Evolutionary conservation across 2,113 vertebrate genomes (phyloP).

Genomic region (Hystrix cristata): DNA sequence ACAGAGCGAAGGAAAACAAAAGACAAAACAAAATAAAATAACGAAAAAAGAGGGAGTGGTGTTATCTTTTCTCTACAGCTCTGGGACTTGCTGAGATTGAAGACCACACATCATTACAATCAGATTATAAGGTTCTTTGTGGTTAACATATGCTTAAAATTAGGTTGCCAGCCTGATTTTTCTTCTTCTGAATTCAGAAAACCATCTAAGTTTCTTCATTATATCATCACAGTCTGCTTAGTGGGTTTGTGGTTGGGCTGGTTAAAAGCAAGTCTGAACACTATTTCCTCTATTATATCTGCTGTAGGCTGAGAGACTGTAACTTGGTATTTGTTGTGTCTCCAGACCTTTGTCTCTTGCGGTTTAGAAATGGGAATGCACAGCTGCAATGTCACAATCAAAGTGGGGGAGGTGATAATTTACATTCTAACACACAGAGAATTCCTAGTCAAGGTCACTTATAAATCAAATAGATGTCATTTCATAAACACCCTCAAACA

Average conservation of each 20-base stretch:
- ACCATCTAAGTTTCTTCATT: not conserved
- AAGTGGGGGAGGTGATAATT: conserved; percentile 65
- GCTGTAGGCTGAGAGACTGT: not conserved
- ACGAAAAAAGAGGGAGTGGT: not conserved
- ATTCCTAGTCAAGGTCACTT: conserved; percentile 84
- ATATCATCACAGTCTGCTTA: not conserved
- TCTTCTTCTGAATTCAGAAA: not conserved
- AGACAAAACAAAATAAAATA: not conserved
- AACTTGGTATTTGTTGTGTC: conserved; percentile 47
- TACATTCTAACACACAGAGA: conserved; percentile 72
- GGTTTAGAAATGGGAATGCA: conserved; percentile 60
- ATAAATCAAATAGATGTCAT: conserved; percentile 86
- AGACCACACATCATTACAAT: not conserved
- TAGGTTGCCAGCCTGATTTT: conserved; percentile 57
- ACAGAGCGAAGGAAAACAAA: not conserved
- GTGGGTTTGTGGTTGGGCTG: not conserved
- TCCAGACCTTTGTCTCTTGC: conserved; percentile 61
- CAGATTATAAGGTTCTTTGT: not conserved
- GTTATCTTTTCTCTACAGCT: not conserved
- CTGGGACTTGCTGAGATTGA: not conserved
- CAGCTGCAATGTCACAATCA: conserved; percentile 66
- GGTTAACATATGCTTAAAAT: conserved; percentile 4
- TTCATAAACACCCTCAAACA: conserved; percentile 85
- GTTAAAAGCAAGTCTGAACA: conserved; percentile 51
- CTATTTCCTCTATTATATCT: not conserved